phyloP scores from a whole-genome alignment of 2,113 vertebrate genomes.

The Eidolon helvum region DNA sequence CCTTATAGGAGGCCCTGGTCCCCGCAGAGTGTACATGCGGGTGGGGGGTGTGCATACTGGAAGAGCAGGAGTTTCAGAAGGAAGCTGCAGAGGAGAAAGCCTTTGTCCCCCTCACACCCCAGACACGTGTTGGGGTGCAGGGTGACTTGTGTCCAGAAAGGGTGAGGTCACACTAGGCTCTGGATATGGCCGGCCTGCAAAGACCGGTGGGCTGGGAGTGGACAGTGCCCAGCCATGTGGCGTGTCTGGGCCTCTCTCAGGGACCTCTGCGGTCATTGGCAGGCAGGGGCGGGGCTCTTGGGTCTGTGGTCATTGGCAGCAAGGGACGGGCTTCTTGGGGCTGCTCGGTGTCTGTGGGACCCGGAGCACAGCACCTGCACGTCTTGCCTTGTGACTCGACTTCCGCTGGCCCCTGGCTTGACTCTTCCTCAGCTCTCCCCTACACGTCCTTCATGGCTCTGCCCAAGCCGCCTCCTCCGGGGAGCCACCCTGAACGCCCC shows the following conservation, averaged over 20 bases:
- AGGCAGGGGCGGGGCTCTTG: accelerated
- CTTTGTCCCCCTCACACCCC: accelerated
- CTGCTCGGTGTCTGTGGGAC: neutral
- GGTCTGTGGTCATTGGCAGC: neutral
- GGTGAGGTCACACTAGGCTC: neutral
- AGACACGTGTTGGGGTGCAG: accelerated
- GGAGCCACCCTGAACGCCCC: neutral
- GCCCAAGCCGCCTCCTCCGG: neutral
- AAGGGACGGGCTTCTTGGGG: accelerated
- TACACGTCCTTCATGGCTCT: neutral
- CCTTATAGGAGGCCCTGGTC: neutral
- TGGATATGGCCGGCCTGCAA: neutral
- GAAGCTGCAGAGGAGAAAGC: neutral
- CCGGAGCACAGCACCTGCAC: no score
- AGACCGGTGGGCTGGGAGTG: accelerated
- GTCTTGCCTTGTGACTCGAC: neutral
- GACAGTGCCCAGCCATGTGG: accelerated
- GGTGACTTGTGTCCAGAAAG: neutral
- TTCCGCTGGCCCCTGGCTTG: neutral
- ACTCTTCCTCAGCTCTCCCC: neutral
- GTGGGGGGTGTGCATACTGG: neutral
- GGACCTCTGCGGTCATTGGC: neutral
- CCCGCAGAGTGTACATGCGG: neutral
- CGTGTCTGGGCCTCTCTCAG: neutral
- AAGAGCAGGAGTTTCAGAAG: neutral